Evolutionary conservation across 2,888 invertebrate species (phyloP).

Genomic region (Oscheius sp.): DNA sequence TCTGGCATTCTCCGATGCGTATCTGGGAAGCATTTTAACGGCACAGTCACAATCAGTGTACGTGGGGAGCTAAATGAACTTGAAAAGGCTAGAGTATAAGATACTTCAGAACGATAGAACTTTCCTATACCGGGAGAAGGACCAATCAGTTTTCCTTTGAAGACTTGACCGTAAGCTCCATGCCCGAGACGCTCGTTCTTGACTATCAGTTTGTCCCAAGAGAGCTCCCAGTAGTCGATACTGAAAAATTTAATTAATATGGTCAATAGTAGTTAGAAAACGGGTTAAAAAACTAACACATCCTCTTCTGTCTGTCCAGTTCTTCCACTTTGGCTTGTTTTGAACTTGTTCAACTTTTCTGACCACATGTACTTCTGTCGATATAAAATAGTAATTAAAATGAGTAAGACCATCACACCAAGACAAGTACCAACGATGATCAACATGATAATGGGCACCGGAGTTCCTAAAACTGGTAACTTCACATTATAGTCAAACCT

Average conservation of each 20-base stretch:
- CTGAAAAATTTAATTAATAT: slow-evolving; percentile 28
- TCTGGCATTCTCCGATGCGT: slow-evolving; percentile 58
- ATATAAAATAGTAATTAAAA: slow-evolving; percentile 58
- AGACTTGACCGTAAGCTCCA: slow-evolving; percentile 65
- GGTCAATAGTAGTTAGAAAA: no score
- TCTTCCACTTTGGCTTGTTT: slow-evolving; percentile 36
- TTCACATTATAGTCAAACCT: no score
- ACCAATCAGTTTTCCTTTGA: slow-evolving; percentile 61
- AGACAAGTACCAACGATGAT: slow-evolving; percentile 61
- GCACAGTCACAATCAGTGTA: slow-evolving; percentile 49
- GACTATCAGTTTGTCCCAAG: slow-evolving; percentile 61
- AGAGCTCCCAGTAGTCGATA: slow-evolving; percentile 64
- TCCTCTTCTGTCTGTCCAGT: slow-evolving; percentile 40
- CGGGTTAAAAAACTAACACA: slow-evolving; percentile 41
- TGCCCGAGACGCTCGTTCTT: slow-evolving; percentile 63
- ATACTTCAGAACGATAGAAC: slow-evolving; percentile 46
- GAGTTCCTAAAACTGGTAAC: background rate
- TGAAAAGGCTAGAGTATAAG: background rate
- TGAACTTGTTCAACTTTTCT: slow-evolving; percentile 55
- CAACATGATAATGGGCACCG: slow-evolving; percentile 48
- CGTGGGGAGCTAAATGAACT: background rate
- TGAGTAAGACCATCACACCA: slow-evolving; percentile 58
- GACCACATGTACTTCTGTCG: slow-evolving; percentile 62
- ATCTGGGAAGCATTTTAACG: slow-evolving; percentile 60
- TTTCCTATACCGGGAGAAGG: slow-evolving; percentile 60